Base-by-base conservation (phyloP, 2,888 invertebrate species). In the Nymphalis urticae region DNA sequence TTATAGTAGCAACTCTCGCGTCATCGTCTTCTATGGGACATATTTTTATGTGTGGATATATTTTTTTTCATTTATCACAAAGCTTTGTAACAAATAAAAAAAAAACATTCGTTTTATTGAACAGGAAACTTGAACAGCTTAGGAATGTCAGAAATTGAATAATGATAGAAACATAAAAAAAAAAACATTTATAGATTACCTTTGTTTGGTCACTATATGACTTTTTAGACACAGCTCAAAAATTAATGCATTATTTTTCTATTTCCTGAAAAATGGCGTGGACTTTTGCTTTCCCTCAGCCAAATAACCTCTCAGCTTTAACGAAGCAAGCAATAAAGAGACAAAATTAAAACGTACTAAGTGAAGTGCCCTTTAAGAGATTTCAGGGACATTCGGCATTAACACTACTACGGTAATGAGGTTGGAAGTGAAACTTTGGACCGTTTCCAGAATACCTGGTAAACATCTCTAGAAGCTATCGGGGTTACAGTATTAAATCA, bases 341-440 rank as follows among this genome's bases (percentile, higher is more conserved):
- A 83, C 82, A 83, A 76, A 85, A 86, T 85, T 87, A 87, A 90
- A 90, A 87, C 81, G 81, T 75, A 77, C 76, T 79, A 77, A 80
- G 76, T 83, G 84, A 78, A 88, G 89, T 83, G 80, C 81, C 79
- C 85, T 84, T 82, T 83, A 83, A 87, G 86, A 88, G 82, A 86
- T 85, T 91, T 90, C 88, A 90, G 83, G 86, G 90, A 81, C 87
- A 85, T 85, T 82, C 83, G 73, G 85, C 82, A 86, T 89, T 89
- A 89, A 89, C 90, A 87, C 86, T 81, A 85, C 81, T 79, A 75
- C 82, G 80, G 77, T 91, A 91, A 91, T 88, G 88, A 90, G 86
- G 85, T 76, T 88, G 85, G 84, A 75, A 86, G 85, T 82, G 85
- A 85, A 86, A 87, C 86, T 86, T 89, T 91, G 90, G 91, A 89